Percentiles rank a stretch among this genome's conserved stretches.
Conservation (phyloP, 1,140 invertebrate genomes). For the Globodera ellingtonae region DNA sequence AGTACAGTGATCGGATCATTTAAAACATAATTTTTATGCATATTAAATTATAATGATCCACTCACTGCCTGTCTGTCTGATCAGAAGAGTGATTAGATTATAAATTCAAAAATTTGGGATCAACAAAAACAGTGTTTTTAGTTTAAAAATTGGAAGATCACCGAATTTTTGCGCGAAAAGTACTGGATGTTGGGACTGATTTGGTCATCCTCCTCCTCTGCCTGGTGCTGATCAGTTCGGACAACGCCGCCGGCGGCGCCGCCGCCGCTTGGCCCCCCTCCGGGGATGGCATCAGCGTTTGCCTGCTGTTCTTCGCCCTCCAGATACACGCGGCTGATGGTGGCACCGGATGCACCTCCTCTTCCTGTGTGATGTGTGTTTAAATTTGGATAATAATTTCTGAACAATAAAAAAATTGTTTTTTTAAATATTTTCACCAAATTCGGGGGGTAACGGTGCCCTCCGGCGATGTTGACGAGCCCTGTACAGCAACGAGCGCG, state of each 20-base stretch:
- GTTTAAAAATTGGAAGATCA: neutral
- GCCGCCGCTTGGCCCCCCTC: conserved; percentile 1
- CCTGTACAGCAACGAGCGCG: neutral
- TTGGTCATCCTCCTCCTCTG: conserved; percentile 48
- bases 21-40: no score
- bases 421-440: conserved; percentile 3
- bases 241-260: neutral
- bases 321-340: conserved; percentile 20
- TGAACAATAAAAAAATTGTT: neutral
- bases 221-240: conserved; percentile 4
- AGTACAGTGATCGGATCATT: neutral
- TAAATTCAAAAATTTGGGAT: no score
- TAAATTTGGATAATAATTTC: no score
- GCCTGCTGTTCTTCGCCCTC: conserved; percentile 33
- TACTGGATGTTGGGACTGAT: conserved; percentile 51
- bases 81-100: no score
- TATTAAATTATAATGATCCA: no score
- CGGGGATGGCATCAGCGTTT: neutral
- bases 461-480: conserved; percentile 11
- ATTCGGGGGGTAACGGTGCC: conserved; percentile 9
- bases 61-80: no score
- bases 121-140: no score
- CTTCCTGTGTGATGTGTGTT: neutral
- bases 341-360: neutral
- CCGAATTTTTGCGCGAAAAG: conserved; percentile 54